Evolutionary conservation across 2,113 vertebrate species (phyloP).

Genomic region (Leucosticte australis): DNA sequence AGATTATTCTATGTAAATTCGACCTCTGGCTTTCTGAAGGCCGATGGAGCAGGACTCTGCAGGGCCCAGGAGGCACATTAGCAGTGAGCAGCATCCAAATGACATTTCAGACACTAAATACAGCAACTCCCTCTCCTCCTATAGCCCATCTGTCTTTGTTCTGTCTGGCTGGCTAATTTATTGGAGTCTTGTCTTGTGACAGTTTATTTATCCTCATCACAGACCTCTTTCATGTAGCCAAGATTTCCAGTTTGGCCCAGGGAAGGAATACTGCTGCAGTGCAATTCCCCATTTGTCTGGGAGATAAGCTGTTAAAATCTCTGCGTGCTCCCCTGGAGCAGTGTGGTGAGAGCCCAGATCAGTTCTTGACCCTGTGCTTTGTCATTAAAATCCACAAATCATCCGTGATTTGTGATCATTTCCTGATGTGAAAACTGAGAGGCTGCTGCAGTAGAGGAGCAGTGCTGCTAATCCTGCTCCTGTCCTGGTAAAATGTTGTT

Average conservation of each 20-base stretch:
- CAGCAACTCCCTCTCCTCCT: background rate
- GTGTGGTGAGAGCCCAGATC: background rate
- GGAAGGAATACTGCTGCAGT: background rate
- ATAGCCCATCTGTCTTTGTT: background rate
- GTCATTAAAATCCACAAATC: background rate
- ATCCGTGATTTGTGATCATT: background rate
- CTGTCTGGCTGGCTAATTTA: background rate
- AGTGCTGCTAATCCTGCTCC: background rate
- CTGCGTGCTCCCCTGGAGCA: rapidly evolving
- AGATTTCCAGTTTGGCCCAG: background rate
- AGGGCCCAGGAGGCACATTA: background rate
- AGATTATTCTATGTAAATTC: background rate
- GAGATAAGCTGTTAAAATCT: background rate
- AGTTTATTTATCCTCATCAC: background rate
- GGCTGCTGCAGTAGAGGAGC: background rate
- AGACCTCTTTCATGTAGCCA: background rate
- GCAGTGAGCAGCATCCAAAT: background rate
- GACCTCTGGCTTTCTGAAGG: conserved; percentile 2
- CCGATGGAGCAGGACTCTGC: background rate
- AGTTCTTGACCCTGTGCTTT: background rate
- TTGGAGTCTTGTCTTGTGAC: background rate
- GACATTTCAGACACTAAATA: conserved; percentile 1
- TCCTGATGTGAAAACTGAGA: background rate
- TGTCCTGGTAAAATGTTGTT: background rate
- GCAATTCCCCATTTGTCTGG: background rate